Percentiles rank a stretch among this genome's conserved stretches.
Evolutionary conservation across 2,888 invertebrate species (phyloP).

Genomic region (Lasioglossum pauxillum): DNA sequence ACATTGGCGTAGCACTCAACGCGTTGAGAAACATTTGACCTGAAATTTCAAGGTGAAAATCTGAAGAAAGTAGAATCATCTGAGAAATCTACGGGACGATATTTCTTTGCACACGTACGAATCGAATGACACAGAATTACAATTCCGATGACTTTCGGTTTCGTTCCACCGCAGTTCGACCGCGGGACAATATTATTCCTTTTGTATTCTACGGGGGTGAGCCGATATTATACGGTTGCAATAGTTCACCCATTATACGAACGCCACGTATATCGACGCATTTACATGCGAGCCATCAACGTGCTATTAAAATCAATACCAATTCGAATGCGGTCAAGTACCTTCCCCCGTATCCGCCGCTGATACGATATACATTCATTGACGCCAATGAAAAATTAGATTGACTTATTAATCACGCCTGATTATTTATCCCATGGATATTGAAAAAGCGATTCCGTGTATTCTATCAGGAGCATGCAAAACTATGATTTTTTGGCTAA

Average conservation of each 20-base stretch:
- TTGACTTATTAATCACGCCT: conserved; percentile 22
- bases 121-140: too few species aligned
- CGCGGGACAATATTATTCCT: conserved; percentile 27
- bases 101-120: too few species aligned
- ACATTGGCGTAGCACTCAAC: too few species aligned
- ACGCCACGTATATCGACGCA: conserved; percentile 36
- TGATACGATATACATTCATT: conserved; percentile 23
- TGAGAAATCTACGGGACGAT: too few species aligned
- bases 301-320: conserved; percentile 61
- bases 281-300: conserved; percentile 52
- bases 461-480: neutral
- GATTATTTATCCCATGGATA: neutral
- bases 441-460: neutral
- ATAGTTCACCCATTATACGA: conserved; percentile 43
- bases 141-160: neutral
- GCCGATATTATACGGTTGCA: neutral
- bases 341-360: conserved; percentile 41
- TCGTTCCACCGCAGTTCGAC: neutral
- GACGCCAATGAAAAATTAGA: conserved; percentile 36
- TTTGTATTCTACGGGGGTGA: neutral
- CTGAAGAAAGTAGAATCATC: too few species aligned
- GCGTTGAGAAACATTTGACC: too few species aligned
- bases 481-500: neutral
- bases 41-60: too few species aligned
- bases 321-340: conserved; percentile 58